Percentiles rank a stretch among this genome's conserved stretches.
Conservation (phyloP, 2,888 invertebrate species). For the Tortrix viridana region DNA sequence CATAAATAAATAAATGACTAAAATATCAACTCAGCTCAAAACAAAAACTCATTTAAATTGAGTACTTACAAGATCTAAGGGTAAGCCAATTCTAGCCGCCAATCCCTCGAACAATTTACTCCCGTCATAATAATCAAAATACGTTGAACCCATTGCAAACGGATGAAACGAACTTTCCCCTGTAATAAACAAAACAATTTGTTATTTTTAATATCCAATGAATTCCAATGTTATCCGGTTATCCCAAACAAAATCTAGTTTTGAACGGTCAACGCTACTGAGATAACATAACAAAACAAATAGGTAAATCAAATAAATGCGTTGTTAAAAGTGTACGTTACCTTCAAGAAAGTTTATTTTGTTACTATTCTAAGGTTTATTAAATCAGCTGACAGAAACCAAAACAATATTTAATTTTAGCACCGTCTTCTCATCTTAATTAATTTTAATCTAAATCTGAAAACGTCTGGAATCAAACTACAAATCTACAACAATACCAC, state of each 20-base stretch:
- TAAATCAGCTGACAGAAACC: no score
- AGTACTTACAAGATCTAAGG: constrained; percentile 90
- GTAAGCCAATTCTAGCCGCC: constrained; percentile 87
- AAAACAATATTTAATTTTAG: no score
- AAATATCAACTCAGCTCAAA: constrained; percentile 14
- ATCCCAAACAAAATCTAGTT: no score
- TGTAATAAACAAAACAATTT: constrained; percentile 25
- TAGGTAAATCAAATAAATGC: no score
- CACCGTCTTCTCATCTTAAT: background rate
- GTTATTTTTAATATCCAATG: background rate
- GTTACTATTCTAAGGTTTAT: no score
- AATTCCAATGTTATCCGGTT: no score
- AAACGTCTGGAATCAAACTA: no score
- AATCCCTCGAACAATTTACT: constrained; percentile 88
- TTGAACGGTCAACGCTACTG: no score
- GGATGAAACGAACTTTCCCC: constrained; percentile 5
- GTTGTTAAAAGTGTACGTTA: no score
- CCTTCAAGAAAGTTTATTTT: no score
- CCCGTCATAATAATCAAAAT: constrained; percentile 86
- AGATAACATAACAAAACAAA: no score
- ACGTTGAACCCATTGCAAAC: constrained; percentile 53
- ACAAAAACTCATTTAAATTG: background rate
- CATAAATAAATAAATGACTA: constrained; percentile 4
- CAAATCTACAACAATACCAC: no score
- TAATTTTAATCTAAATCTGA: background rate